Conservation (phyloP, 2,888 invertebrate genomes). For the Pandemis cinnamomeana region DNA sequence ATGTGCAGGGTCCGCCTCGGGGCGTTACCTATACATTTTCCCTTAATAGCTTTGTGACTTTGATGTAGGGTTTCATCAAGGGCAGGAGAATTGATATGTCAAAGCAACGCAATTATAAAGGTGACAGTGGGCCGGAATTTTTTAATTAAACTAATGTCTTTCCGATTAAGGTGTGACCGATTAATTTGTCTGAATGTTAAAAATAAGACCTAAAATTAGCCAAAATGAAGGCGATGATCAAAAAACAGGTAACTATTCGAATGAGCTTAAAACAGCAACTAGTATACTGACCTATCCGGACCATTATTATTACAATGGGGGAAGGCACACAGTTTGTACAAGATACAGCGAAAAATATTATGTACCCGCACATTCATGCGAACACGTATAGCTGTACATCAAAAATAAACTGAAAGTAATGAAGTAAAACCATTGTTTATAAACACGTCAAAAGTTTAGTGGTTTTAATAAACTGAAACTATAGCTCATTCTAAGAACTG, state of each 20-base stretch:
- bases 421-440: constrained; percentile 4
- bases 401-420: constrained; percentile 10
- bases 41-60: constrained; percentile 32
- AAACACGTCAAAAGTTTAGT: constrained; percentile 10
- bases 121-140: not conserved
- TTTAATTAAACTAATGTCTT: not conserved
- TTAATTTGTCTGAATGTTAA: too few species aligned
- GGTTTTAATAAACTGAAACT: constrained; percentile 3
- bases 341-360: not conserved
- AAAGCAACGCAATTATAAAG: constrained; percentile 19
- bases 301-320: too few species aligned
- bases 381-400: not conserved
- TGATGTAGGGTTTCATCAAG: constrained; percentile 33
- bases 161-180: too few species aligned
- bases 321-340: not conserved
- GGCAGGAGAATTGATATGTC: constrained; percentile 17
- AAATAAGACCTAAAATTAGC: too few species aligned
- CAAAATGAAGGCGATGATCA: too few species aligned
- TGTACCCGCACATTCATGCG: not conserved
- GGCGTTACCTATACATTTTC: constrained; percentile 19
- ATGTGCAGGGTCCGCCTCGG: constrained; percentile 43
- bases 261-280: too few species aligned
- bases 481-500: constrained; percentile 7
- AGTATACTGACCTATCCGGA: too few species aligned
- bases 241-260: too few species aligned